phyloP scores from a whole-genome alignment of 1,140 invertebrate genomes.

The Aphelenchoides avenae region DNA sequence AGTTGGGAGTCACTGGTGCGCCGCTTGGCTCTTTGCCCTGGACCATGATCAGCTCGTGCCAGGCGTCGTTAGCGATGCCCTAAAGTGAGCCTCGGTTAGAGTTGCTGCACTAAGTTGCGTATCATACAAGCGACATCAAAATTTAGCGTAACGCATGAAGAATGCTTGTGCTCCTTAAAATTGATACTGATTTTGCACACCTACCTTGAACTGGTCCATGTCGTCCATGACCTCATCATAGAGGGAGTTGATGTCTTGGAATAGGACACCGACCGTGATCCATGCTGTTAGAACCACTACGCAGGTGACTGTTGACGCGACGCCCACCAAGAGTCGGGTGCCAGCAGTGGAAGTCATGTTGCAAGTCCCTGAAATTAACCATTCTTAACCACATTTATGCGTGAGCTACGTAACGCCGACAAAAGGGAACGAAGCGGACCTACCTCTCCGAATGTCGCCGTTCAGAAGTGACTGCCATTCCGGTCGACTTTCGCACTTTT shows the following conservation, averaged over 20 bases:
- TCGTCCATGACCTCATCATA: slow-evolving; percentile 15
- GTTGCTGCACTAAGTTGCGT: background rate
- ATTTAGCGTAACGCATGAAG: too few relatives aligned
- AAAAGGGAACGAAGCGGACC: too few relatives aligned
- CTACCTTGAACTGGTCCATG: slow-evolving; percentile 26
- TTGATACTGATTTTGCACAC: background rate
- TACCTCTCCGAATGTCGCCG: too few relatives aligned
- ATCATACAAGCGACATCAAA: background rate
- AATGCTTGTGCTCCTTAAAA: too few relatives aligned
- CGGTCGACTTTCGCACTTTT: too few relatives aligned
- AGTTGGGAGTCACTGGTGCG: background rate
- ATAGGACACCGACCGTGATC: slow-evolving; percentile 16
- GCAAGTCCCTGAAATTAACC: too few relatives aligned
- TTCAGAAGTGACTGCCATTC: too few relatives aligned
- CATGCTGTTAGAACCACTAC: slow-evolving; percentile 12
- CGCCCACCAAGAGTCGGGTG: slow-evolving; percentile 1
- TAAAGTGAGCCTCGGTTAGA: slow-evolving; percentile 4
- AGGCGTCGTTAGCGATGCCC: slow-evolving; percentile 36
- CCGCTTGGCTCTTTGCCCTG: slow-evolving; percentile 18
- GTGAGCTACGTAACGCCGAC: too few relatives aligned
- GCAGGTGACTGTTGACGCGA: slow-evolving; percentile 11
- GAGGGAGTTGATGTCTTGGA: slow-evolving; percentile 26
- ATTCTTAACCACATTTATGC: too few relatives aligned
- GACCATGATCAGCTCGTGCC: slow-evolving; percentile 35
- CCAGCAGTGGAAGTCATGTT: too few relatives aligned